A percentile compares a stretch with the other conserved stretches of the same genome.
Evolutionary conservation across 2,113 vertebrate genomes (phyloP).

Genomic region (Alethe castanea): DNA sequence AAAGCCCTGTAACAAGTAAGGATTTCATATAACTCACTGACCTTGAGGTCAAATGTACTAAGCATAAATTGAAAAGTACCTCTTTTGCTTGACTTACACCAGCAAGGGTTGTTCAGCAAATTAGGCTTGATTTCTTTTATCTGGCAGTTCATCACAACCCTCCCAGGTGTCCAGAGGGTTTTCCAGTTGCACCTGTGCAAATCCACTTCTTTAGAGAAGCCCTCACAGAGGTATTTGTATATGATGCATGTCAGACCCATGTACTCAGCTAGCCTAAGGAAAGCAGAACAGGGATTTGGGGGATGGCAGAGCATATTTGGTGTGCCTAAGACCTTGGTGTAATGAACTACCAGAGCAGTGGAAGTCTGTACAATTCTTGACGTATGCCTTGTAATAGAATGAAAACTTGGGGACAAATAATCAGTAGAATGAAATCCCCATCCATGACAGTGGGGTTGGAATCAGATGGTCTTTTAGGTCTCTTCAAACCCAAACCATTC

Average conservation of each 20-base stretch:
- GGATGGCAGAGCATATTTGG: not conserved
- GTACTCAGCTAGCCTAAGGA: not conserved
- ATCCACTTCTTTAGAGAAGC: not conserved
- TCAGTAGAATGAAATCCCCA: not conserved
- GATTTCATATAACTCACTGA: not conserved
- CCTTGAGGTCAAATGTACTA: not conserved
- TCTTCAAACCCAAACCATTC: not conserved
- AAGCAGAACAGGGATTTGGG: not conserved
- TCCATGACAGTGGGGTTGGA: rapidly evolving
- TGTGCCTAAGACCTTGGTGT: not conserved
- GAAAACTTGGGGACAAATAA: not conserved
- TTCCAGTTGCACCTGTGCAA: not conserved
- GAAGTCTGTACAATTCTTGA: not conserved
- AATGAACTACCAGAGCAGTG: not conserved
- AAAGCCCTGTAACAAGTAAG: not conserved
- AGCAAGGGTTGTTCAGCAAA: not conserved
- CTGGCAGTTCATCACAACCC: not conserved
- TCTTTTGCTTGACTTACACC: not conserved
- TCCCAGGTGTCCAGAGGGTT: not conserved
- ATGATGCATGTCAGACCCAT: not conserved
- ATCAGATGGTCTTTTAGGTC: not conserved
- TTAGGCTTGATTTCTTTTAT: not conserved
- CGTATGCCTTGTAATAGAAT: not conserved
- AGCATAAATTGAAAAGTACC: not conserved
- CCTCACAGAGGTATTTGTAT: not conserved